These are phyloP conservation scores for Acanthosepion esculentum DNA, from an alignment of 2,888 invertebrate species.

Conservation along the genomic window DNA sequence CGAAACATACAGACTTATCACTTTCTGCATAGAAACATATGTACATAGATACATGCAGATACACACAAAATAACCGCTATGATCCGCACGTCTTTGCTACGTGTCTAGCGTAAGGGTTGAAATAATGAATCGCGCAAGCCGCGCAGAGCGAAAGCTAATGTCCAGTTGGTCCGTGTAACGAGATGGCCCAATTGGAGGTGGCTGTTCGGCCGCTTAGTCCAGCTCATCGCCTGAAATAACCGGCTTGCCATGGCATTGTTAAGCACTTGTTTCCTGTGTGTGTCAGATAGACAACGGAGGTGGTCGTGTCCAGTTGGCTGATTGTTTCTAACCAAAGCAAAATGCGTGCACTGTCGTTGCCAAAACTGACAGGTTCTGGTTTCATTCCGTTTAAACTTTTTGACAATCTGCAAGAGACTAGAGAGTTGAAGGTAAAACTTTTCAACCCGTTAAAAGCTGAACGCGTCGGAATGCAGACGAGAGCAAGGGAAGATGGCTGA, in stretches of 20 bases:
- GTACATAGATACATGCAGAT: neutral
- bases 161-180: slow-evolving; percentile 33
- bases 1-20: neutral
- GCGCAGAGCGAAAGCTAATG: neutral
- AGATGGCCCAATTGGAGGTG: slow-evolving; percentile 8
- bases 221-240: slow-evolving; percentile 2
- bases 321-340: neutral
- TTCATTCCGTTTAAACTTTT: neutral
- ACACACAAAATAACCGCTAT: neutral
- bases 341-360: neutral
- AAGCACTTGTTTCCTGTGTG: neutral
- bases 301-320: neutral
- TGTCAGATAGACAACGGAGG: neutral
- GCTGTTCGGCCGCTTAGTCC: neutral
- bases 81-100: neutral
- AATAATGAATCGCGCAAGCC: neutral
- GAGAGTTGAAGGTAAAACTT: neutral
- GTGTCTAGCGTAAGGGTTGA: neutral
- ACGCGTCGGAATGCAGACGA: no score
- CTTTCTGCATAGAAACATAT: neutral
- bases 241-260: neutral
- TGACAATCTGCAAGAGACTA: neutral
- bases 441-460: no score
- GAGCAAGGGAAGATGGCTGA: no score
- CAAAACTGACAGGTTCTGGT: neutral